Base-by-base conservation (phyloP, 2,113 vertebrate genomes). In the Felis chaus region DNA sequence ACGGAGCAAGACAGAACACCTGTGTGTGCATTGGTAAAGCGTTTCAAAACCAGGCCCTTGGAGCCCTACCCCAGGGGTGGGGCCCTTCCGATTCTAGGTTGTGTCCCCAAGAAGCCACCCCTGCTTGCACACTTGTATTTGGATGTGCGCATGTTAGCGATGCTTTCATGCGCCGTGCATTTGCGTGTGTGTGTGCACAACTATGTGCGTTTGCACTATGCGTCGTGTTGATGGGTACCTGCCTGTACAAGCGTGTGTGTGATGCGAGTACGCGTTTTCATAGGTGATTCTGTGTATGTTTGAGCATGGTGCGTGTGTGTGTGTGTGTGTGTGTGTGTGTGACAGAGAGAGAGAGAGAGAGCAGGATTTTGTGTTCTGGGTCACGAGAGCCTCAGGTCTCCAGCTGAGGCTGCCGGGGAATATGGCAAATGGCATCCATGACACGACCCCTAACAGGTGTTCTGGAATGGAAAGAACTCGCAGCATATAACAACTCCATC, bases 201-300 rank as follows among this genome's bases (percentile, higher is more conserved):
- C 6, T 55, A 9, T 8, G 66, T 3, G 2, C n/a, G 5, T 27
- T 13, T 36, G 27, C 73, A 15, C 25, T 29, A 76, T 15, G 13
- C 3, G 1, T 21, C 21, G 0, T 1, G 18, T 6, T 23, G 15
- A 31, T 2, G 25, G 36, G 2, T 1, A 15, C 12, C 25, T 5
- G 1, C 53, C 6, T 68, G 61, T 27, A 53, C 16, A 29, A 76
- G 14, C 14, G 4, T 16, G 73, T 1, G 3, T 3, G 2, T 48
- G 3, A 23, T 29, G 39, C 29, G 15, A 14, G n/a, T 18, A 5
- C 18, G 29, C n/a, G 12, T 25, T 25, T 53, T 19, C 57, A 74
- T 39, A 12, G 29, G 65, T 39, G 39, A 21, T 3, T 11, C 0
- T 16, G 27, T 57, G 19, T 12, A 2, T 6, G 21, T 65, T 55